A percentile compares a stretch with the other conserved stretches of the same genome.
These are phyloP conservation scores for Hirtodrosophila duncani DNA, from an alignment of 2,888 invertebrate species.

Conservation along the genomic window DNA sequence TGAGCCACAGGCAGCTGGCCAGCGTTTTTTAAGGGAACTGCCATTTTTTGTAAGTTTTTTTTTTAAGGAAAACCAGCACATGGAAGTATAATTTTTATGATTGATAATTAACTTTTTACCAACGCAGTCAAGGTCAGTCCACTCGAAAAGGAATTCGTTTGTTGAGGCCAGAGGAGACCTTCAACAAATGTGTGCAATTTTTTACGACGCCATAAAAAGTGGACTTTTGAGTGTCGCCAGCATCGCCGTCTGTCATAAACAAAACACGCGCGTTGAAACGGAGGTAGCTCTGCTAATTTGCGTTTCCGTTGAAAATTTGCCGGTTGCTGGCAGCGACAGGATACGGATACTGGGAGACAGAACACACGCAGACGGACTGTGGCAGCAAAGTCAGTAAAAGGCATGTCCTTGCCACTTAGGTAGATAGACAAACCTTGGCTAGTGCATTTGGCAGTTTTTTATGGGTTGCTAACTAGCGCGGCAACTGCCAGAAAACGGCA, in stretches of 20 bases:
- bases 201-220: conserved; percentile 51
- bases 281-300: conserved; percentile 59
- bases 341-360: conserved; percentile 58
- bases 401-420: conserved; percentile 48
- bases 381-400: too few relatives aligned
- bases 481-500: conserved; percentile 37
- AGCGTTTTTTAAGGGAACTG: conserved; percentile 17
- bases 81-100: conserved; percentile 44
- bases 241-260: conserved; percentile 45
- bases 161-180: conserved; percentile 17
- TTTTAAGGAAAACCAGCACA: conserved; percentile 19
- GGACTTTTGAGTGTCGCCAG: conserved; percentile 26
- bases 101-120: conserved; percentile 58
- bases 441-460: conserved; percentile 66
- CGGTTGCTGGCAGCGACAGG: too few relatives aligned
- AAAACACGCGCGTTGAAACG: conserved; percentile 41
- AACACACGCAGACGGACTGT: conserved; percentile 20
- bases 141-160: background rate
- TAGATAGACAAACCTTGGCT: conserved; percentile 37
- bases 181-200: conserved; percentile 29
- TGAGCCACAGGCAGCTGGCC: conserved; percentile 28
- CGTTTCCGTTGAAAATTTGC: conserved; percentile 60
- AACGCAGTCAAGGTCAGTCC: conserved; percentile 46
- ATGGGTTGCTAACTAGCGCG: conserved; percentile 29
- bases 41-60: conserved; percentile 3